These are phyloP conservation scores for Orius insidiosus DNA, from an alignment of 1,140 invertebrate species.

Conservation along the genomic window DNA sequence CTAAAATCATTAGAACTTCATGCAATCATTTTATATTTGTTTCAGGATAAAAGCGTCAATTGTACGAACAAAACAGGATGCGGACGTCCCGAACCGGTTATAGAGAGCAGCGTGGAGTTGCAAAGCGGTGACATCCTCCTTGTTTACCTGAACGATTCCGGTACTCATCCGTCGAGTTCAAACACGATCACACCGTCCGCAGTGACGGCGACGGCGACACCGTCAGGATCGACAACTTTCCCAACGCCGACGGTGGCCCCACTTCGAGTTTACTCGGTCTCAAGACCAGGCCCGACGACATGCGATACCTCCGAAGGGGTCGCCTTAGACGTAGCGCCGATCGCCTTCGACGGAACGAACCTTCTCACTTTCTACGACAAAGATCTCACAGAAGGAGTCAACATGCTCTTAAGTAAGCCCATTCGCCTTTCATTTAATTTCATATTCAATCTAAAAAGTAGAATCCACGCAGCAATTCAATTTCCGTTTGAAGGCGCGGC, in stretches of 20 bases:
- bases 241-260: neutral
- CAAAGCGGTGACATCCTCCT: conserved; percentile 48
- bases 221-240: neutral
- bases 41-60: no score
- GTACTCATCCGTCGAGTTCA: conserved; percentile 1
- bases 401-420: conserved; percentile 42
- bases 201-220: neutral
- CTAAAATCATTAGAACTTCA: no score
- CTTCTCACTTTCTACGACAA: conserved; percentile 48
- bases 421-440: neutral
- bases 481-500: neutral
- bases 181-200: neutral
- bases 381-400: conserved; percentile 46
- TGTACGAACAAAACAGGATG: no score
- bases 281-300: conserved; percentile 30
- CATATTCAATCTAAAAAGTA: neutral
- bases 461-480: neutral
- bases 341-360: conserved; percentile 39
- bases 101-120: conserved; percentile 37
- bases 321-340: conserved; percentile 42
- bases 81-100: no score
- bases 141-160: conserved; percentile 45
- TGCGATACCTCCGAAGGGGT: conserved; percentile 46
- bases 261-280: conserved; percentile 20
- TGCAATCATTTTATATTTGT: no score